A percentile compares a stretch with the other conserved stretches of the same genome.
These are phyloP conservation scores for Paradoxurus hermaphroditus DNA, from an alignment of 2,113 vertebrate species.

Conservation along the genomic window DNA sequence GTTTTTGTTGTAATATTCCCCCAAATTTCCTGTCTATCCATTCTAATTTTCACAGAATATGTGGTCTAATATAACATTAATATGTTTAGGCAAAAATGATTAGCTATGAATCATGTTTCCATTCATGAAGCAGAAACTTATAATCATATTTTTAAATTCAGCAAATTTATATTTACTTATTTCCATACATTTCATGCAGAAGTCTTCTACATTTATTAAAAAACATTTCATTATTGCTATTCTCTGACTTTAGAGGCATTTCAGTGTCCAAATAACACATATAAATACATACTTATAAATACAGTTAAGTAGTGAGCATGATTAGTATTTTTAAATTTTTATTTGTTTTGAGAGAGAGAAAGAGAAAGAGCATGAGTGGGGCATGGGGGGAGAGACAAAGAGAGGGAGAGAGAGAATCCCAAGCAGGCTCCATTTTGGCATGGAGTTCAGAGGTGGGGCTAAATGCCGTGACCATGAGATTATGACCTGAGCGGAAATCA, in stretches of 20 bases:
- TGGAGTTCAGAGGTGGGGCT: too few species aligned
- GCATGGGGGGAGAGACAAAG: too few species aligned
- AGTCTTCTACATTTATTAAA: background rate
- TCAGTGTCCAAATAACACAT: background rate
- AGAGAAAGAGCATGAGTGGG: too few species aligned
- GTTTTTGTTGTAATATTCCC: background rate
- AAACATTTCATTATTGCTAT: background rate
- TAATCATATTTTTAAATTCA: too few species aligned
- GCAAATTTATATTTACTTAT: too few species aligned
- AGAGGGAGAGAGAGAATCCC: too few species aligned
- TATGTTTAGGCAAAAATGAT: background rate
- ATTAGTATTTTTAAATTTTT: background rate
- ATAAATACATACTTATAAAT: background rate
- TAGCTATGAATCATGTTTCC: background rate
- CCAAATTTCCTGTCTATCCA: background rate
- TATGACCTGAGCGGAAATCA: too few species aligned
- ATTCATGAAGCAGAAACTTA: too few species aligned
- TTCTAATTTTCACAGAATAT: background rate
- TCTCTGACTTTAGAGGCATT: background rate
- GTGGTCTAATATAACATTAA: background rate
- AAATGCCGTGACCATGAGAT: too few species aligned
- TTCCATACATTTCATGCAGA: background rate
- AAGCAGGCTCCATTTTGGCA: too few species aligned
- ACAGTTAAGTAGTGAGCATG: background rate
- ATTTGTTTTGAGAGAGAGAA: too few species aligned